phyloP scores from a whole-genome alignment of 2,797 vertebrate genomes.

The Hephaestus fuliginosus region DNA sequence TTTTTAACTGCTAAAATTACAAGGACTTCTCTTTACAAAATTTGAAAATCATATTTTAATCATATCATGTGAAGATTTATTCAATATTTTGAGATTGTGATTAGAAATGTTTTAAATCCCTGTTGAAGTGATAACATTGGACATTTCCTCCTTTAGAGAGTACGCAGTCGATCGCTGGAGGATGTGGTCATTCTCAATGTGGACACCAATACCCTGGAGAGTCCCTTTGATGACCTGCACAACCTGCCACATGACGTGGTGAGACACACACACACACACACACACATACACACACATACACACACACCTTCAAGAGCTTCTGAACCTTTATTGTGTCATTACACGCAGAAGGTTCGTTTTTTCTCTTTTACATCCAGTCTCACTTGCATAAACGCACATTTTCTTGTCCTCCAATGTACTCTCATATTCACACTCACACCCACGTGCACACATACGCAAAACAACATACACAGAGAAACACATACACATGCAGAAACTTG shows the following conservation, averaged over 20 bases:
- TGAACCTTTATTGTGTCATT: constrained; percentile 58
- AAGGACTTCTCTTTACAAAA: neutral
- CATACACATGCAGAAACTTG: constrained; percentile 66
- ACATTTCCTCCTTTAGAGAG: constrained; percentile 84
- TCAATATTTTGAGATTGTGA: neutral
- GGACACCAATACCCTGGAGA: constrained; percentile 97
- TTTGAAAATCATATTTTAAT: neutral
- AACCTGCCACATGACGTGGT: constrained; percentile 97
- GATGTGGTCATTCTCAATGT: constrained; percentile 97
- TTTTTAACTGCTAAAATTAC: neutral
- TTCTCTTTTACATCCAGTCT: constrained; percentile 14
- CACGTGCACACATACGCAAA: neutral
- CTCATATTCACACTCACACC: constrained; percentile 21
- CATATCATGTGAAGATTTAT: neutral
- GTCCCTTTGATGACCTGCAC: constrained; percentile 93
- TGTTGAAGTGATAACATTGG: neutral
- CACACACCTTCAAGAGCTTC: constrained; percentile 2
- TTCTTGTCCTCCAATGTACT: constrained; percentile 31
- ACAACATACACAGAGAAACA: constrained; percentile 5
- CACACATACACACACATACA: constrained; percentile 16
- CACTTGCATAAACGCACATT: constrained; percentile 30
- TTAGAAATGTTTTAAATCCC: neutral
- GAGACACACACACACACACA: constrained; percentile 70
- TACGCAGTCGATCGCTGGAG: constrained; percentile 93
- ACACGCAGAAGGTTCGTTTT: constrained; percentile 38